Evolutionary conservation across 2,113 vertebrate genomes (phyloP).

Genomic region (Probosciger aterrimus): DNA sequence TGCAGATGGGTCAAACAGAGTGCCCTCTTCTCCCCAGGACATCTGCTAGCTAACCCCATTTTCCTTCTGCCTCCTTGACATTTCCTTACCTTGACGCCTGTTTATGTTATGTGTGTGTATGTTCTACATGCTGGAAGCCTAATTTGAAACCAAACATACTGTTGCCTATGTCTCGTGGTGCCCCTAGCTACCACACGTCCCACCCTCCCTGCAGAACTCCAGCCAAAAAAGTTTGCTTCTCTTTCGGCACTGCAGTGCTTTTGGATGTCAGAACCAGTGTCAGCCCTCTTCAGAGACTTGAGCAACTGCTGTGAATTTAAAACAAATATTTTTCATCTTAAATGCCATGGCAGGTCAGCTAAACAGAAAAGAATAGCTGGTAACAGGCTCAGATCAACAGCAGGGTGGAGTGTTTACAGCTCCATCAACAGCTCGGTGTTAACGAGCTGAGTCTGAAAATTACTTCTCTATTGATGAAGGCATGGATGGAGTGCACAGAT

Average conservation of each 20-base stretch:
- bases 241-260: background rate
- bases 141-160: background rate
- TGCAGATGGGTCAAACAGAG: background rate
- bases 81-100: background rate
- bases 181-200: background rate
- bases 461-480: slow-evolving; percentile 51
- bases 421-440: slow-evolving; percentile 55
- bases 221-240: slow-evolving; percentile 35
- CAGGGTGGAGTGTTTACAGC: slow-evolving; percentile 60
- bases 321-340: slow-evolving; percentile 62
- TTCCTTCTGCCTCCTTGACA: background rate
- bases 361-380: slow-evolving; percentile 53
- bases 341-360: slow-evolving; percentile 40
- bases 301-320: slow-evolving; percentile 68
- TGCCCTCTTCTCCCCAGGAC: background rate
- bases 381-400: slow-evolving; percentile 31
- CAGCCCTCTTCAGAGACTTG: slow-evolving; percentile 42
- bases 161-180: background rate
- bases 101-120: background rate
- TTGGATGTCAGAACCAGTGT: slow-evolving; percentile 42
- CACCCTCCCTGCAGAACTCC: background rate
- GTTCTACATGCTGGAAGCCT: background rate
- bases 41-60: background rate
- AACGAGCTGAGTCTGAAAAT: slow-evolving; percentile 66
- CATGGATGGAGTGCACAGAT: slow-evolving; percentile 29